Conservation (phyloP, 2,113 vertebrate genomes). For the Oncorhynchus masou region DNA sequence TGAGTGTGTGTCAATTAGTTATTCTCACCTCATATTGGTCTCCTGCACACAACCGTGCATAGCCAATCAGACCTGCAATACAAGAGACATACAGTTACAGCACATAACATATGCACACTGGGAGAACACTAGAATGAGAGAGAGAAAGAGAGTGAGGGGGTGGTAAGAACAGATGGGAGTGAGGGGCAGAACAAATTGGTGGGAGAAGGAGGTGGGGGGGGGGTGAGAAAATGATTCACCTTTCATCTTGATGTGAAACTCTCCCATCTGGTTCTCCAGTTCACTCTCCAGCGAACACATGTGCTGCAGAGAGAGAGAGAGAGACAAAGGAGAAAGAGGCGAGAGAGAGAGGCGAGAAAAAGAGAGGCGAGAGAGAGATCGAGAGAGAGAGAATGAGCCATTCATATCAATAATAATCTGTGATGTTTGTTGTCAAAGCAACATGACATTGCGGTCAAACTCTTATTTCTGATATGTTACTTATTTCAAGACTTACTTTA, state of each 20-base stretch:
- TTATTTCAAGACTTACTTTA: neutral
- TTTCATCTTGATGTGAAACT: conserved; percentile 98
- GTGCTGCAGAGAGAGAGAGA: conserved; percentile 71
- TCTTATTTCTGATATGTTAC: neutral
- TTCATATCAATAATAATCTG: neutral
- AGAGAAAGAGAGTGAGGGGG: neutral
- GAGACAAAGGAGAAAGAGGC: too few species aligned
- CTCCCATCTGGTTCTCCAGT: conserved; percentile 93
- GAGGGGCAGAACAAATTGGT: too few species aligned
- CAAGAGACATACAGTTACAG: conserved; percentile 2
- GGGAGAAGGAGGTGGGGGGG: neutral
- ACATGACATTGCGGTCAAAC: neutral
- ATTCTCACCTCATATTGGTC: conserved; percentile 95
- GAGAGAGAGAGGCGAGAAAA: too few species aligned
- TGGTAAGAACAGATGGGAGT: neutral
- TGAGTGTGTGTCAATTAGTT: neutral
- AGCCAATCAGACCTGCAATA: conserved; percentile 90
- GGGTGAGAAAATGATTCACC: conserved; percentile 72
- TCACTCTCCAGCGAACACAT: conserved; percentile 96
- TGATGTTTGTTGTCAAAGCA: neutral
- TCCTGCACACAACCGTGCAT: conserved; percentile 93
- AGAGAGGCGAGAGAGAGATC: too few species aligned
- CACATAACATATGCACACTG: neutral
- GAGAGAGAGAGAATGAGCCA: neutral
- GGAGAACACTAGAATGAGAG: neutral